Conservation (phyloP, 2,113 vertebrate species). For the Periophthalmus modestus region DNA sequence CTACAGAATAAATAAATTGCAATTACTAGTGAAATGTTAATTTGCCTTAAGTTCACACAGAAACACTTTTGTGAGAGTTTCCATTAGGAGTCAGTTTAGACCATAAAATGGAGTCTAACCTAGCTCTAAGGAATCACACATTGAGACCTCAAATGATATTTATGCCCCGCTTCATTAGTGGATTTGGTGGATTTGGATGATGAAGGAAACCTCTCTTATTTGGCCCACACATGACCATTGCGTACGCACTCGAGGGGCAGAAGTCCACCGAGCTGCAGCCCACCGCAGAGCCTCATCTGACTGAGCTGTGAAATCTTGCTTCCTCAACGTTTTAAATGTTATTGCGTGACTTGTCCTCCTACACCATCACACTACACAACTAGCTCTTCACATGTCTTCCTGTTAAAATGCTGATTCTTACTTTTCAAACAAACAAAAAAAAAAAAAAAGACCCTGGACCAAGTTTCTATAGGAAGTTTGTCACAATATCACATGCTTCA, state of each 20-base stretch:
- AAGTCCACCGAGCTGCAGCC: slow-evolving; percentile 5
- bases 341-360: slow-evolving; percentile 3
- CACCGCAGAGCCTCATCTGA: slow-evolving; percentile 61
- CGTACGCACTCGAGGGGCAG: neutral
- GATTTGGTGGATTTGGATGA: slow-evolving; percentile 41
- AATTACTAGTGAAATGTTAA: neutral
- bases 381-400: slow-evolving; percentile 42
- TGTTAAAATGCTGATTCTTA: slow-evolving; percentile 52
- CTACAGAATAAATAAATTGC: neutral
- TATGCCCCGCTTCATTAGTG: slow-evolving; percentile 39
- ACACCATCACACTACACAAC: neutral
- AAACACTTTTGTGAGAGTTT: neutral
- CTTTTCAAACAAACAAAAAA: slow-evolving; percentile 49
- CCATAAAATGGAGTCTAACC: neutral
- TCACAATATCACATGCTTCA: slow-evolving; percentile 20
- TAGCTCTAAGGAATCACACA: neutral
- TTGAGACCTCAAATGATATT: neutral
- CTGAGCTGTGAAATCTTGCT: slow-evolving; percentile 55
- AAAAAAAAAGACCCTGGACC: slow-evolving; percentile 6
- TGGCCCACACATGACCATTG: slow-evolving; percentile 40
- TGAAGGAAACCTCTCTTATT: slow-evolving; percentile 45
- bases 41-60: neutral
- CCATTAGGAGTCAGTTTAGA: neutral
- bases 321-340: neutral
- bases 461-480: neutral